These are phyloP conservation scores for Eremobia ochroleuca DNA, from an alignment of 2,888 invertebrate genomes.

Conservation along the genomic window DNA sequence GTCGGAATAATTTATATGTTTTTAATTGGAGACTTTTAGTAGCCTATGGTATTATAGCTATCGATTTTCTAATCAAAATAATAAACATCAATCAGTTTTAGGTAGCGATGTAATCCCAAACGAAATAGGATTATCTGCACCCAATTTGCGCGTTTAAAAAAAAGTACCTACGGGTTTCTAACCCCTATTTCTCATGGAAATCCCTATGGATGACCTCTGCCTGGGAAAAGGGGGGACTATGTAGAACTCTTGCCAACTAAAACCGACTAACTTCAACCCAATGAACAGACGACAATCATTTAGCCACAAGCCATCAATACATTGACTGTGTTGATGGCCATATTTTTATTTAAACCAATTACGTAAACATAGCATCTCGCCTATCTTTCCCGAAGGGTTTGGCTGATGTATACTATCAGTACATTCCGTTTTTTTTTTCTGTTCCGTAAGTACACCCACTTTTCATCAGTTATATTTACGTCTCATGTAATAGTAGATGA, in stretches of 20 bases:
- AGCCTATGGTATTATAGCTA: neutral
- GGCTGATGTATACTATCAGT: too few species aligned
- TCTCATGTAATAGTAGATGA: neutral
- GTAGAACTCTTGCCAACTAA: too few species aligned
- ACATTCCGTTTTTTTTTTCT: too few species aligned
- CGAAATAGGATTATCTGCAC: neutral
- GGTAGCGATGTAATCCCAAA: neutral
- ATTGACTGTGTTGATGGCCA: neutral
- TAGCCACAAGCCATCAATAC: too few species aligned
- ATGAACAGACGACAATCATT: neutral
- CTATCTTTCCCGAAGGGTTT: neutral
- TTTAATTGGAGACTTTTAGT: conserved; percentile 8
- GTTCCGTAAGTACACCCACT: too few species aligned
- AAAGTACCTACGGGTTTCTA: neutral
- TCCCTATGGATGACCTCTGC: neutral
- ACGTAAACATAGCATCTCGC: neutral
- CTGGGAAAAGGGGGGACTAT: neutral
- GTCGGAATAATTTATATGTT: conserved; percentile 2
- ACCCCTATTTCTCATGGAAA: neutral
- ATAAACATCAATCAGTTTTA: neutral
- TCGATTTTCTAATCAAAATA: conserved; percentile 5
- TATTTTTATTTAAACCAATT: neutral
- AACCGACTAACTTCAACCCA: neutral
- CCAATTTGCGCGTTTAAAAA: neutral
- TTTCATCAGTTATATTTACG: neutral